Base-by-base conservation (phyloP, 2,888 invertebrate genomes). In the Crossocerus cetratus region DNA sequence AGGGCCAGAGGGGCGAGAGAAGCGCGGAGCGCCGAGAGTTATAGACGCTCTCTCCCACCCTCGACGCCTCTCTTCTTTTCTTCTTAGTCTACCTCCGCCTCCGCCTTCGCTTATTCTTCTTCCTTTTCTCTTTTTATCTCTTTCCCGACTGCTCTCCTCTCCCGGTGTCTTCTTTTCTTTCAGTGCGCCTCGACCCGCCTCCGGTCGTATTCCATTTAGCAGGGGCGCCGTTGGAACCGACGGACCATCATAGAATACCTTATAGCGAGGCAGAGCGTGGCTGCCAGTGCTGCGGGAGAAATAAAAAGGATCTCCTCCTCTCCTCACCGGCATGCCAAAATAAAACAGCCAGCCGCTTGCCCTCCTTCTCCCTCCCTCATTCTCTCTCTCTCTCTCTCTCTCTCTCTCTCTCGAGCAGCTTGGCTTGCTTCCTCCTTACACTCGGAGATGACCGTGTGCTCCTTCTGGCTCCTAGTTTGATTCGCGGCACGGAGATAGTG, bases 191-290 rank as follows among this genome's bases (percentile, higher is more conserved):
- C 77, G 83, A 67, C 72, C 79, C 86, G 76, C 72, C 76, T 74
- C 81, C 77, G 77, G 78, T 81, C 81, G 86, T 84, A 83, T 85
- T 84, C 86, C 84, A 84, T 86, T 86, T 86, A 86, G 80, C 82
- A 85, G 83, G 85, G 85, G 86, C 84, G 86, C 83, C 82, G 83
- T 82, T 82, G 80, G 77, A 86, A 83, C 82, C 84, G 85, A 80
- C 83, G 84, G 81, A 86, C 84, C 86, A 79, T 86, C 86, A 83
- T 86, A 85, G 86, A 86, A 86, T 86, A 86, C 86, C 86, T 86
- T 84, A 81, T 77, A 80, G 78, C 80, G 76, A 81, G 78, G 80
- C 77, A 77, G 74, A 69, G 66, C 69, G 67, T 69, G 76, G 81
- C 82, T 83, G 82, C 78, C 84, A 83, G 78, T 78, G 80, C 79